These are phyloP conservation scores for Coelopa frigida DNA, from an alignment of 1,140 invertebrate genomes.

Conservation along the genomic window DNA sequence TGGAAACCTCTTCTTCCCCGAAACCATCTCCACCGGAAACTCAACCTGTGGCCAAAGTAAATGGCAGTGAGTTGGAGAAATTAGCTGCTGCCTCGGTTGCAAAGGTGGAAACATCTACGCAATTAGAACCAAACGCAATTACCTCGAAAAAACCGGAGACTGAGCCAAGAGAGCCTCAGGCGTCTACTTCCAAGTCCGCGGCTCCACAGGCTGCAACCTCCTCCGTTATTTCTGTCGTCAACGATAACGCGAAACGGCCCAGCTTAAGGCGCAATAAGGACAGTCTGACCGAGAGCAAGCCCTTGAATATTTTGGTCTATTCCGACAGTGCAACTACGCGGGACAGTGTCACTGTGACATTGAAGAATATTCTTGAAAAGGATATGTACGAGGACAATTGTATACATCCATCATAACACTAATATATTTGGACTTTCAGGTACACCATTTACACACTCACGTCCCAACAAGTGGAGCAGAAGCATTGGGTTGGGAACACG, in stretches of 20 bases:
- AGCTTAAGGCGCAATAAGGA: conserved; percentile 27
- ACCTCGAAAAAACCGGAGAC: conserved; percentile 12
- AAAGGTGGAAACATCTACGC: neutral
- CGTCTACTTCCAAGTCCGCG: neutral
- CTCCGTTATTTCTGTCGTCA: conserved; percentile 3
- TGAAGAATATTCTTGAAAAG: conserved; percentile 13
- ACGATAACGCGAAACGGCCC: conserved; percentile 16
- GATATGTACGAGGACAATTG: conserved; percentile 9
- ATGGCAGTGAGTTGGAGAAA: conserved; percentile 25
- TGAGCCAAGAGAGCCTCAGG: conserved; percentile 5
- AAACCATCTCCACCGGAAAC: neutral
- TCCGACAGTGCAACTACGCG: conserved; percentile 66
- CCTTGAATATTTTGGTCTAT: conserved; percentile 77
- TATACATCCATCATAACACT: neutral
- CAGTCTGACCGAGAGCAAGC: conserved; percentile 49
- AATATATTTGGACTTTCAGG: conserved; percentile 45
- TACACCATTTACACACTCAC: conserved; percentile 70
- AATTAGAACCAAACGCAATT: conserved; percentile 1
- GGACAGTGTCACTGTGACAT: conserved; percentile 45
- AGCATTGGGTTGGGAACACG: conserved; percentile 65
- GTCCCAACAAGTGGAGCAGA: conserved; percentile 52
- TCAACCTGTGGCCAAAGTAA: conserved; percentile 4
- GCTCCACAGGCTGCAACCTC: neutral
- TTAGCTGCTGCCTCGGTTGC: conserved; percentile 13
- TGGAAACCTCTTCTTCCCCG: neutral